These are phyloP conservation scores for Anoplophora glabripennis DNA, from an alignment of 1,140 invertebrate genomes.

Conservation along the genomic window DNA sequence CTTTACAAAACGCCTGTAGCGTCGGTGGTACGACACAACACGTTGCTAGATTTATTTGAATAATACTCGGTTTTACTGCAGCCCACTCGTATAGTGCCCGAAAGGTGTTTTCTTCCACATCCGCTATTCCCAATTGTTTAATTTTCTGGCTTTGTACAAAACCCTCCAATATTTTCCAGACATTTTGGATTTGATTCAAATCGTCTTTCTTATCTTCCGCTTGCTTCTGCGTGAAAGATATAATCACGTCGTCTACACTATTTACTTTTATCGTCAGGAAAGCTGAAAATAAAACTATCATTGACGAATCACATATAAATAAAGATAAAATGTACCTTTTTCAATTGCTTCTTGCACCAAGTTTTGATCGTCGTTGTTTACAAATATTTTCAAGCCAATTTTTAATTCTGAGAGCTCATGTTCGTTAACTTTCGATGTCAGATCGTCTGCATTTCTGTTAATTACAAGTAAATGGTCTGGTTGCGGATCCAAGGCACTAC, in stretches of 20 bases:
- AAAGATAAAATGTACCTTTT: slow-evolving; percentile 49
- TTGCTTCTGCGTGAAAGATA: slow-evolving; percentile 62
- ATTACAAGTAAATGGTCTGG: slow-evolving; percentile 47
- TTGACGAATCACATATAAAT: not conserved
- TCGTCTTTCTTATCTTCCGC: slow-evolving; percentile 54
- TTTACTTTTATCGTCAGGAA: slow-evolving; percentile 62
- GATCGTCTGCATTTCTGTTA: slow-evolving; percentile 55
- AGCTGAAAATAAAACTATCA: slow-evolving; percentile 52
- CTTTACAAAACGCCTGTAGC: slow-evolving; percentile 84
- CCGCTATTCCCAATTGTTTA: slow-evolving; percentile 79
- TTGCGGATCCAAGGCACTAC: slow-evolving; percentile 39
- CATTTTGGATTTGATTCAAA: slow-evolving; percentile 62
- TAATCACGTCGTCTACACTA: slow-evolving; percentile 71
- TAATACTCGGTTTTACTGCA: slow-evolving; percentile 83
- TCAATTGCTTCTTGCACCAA: slow-evolving; percentile 56
- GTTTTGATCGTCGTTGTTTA: slow-evolving; percentile 56
- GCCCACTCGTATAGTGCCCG: slow-evolving; percentile 74
- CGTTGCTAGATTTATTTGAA: slow-evolving; percentile 92
- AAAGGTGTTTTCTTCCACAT: slow-evolving; percentile 80
- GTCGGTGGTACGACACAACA: slow-evolving; percentile 94
- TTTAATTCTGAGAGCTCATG: slow-evolving; percentile 61
- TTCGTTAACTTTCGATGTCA: slow-evolving; percentile 57
- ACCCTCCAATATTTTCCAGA: slow-evolving; percentile 73
- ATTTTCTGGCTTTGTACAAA: slow-evolving; percentile 65
- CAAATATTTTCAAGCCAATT: slow-evolving; percentile 64